Conservation (phyloP, 2,113 vertebrate genomes). For the Limnothrissa miodon region DNA sequence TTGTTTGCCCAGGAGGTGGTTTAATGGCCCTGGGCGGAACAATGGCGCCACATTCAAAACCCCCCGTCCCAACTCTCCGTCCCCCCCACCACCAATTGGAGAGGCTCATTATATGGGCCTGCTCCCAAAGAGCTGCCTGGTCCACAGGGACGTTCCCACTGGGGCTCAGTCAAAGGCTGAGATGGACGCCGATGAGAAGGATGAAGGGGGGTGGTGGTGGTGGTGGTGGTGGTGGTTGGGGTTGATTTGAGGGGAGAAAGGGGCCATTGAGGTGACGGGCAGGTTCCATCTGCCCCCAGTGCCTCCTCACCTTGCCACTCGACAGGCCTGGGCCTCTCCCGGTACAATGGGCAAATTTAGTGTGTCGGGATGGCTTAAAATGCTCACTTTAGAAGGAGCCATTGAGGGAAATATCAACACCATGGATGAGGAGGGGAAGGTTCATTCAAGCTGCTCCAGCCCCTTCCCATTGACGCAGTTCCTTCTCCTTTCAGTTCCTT, state of each 20-base stretch:
- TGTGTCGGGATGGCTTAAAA: conserved; percentile 79
- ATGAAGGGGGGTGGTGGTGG: conserved; percentile 52
- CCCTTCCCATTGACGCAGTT: conserved; percentile 77
- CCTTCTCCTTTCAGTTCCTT: conserved; percentile 76
- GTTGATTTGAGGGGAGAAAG: conserved; percentile 71
- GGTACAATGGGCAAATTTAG: conserved; percentile 80
- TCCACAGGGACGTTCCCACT: conserved; percentile 82
- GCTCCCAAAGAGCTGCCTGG: conserved; percentile 79
- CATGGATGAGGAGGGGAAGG: conserved; percentile 67
- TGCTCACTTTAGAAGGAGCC: conserved; percentile 75
- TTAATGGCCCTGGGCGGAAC: conserved; percentile 88
- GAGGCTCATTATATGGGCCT: conserved; percentile 86
- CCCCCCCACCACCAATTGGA: conserved; percentile 51
- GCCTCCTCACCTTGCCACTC: conserved; percentile 91
- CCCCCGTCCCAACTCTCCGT: conserved; percentile 49
- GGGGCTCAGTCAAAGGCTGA: conserved; percentile 85
- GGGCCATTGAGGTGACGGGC: conserved; percentile 86
- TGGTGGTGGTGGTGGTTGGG: conserved; percentile 46
- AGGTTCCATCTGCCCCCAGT: conserved; percentile 94
- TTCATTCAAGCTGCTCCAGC: conserved; percentile 78
- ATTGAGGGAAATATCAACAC: conserved; percentile 80
- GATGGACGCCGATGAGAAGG: conserved; percentile 63
- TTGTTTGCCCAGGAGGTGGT: conserved; percentile 96
- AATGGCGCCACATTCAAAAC: conserved; percentile 89
- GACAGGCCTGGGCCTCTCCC: conserved; percentile 77